These are phyloP conservation scores for Leptogaster cylindrica DNA, from an alignment of 2,888 invertebrate species.

Conservation along the genomic window DNA sequence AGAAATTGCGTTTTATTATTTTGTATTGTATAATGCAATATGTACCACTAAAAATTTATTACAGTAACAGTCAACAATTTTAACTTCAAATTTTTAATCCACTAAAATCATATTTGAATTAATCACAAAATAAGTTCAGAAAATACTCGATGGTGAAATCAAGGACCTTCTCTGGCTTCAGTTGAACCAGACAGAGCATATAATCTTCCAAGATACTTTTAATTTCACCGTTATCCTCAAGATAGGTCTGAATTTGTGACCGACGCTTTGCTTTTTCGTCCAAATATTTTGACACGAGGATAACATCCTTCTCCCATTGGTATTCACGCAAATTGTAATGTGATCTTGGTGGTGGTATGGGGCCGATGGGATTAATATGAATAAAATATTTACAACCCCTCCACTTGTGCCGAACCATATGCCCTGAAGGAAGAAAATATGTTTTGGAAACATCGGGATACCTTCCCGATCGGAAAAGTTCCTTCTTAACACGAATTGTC, in stretches of 20 bases:
- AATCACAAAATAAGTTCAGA: constrained; percentile 34
- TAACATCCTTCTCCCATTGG: constrained; percentile 41
- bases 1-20: too few relatives aligned
- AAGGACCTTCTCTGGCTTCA: constrained; percentile 43
- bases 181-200: constrained; percentile 35
- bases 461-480: constrained; percentile 4
- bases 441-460: constrained; percentile 42
- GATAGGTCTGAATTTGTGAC: constrained; percentile 39
- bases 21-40: too few relatives aligned
- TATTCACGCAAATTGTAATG: not conserved
- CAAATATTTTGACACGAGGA: constrained; percentile 41
- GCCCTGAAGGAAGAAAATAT: constrained; percentile 40
- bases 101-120: too few relatives aligned
- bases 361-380: constrained; percentile 37
- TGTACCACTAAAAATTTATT: too few relatives aligned
- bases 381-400: constrained; percentile 34
- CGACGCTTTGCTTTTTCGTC: constrained; percentile 35
- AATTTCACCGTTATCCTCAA: constrained; percentile 40
- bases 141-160: constrained; percentile 45
- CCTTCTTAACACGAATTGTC: constrained; percentile 37
- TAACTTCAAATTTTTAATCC: too few relatives aligned
- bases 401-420: constrained; percentile 43
- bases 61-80: too few relatives aligned
- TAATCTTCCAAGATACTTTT: constrained; percentile 44
- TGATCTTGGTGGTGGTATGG: constrained; percentile 17